phyloP scores from a whole-genome alignment of 2,797 vertebrate species.

The Carapus acus region DNA sequence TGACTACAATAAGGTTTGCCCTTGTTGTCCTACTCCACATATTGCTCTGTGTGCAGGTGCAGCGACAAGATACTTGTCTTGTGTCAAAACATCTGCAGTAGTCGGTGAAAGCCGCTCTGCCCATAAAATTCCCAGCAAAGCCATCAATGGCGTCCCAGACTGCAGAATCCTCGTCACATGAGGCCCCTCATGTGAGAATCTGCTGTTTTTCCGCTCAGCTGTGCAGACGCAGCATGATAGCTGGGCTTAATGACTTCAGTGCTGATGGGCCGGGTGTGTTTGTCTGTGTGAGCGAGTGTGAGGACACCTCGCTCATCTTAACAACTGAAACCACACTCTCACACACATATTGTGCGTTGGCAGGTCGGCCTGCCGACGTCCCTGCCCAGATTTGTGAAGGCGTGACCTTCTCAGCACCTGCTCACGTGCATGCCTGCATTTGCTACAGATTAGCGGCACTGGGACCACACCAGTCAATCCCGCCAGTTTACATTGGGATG shows the following conservation, averaged over 20 bases:
- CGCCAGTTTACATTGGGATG: too few species aligned
- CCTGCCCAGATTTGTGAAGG: too few species aligned
- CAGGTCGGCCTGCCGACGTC: slow-evolving; percentile 7
- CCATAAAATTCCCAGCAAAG: slow-evolving; percentile 39
- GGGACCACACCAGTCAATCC: neutral
- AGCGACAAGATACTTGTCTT: too few species aligned
- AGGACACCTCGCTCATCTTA: slow-evolving; percentile 4
- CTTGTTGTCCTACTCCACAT: too few species aligned
- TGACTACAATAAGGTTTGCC: too few species aligned
- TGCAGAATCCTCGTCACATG: slow-evolving; percentile 66
- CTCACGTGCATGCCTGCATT: neutral
- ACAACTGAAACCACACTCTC: neutral
- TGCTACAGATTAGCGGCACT: neutral
- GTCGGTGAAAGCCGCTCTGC: slow-evolving; percentile 42
- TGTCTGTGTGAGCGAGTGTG: too few species aligned
- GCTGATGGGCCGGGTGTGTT: slow-evolving; percentile 18
- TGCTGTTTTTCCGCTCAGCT: slow-evolving; percentile 73
- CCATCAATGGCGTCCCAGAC: slow-evolving; percentile 52
- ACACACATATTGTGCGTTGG: slow-evolving; percentile 6
- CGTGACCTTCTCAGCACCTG: too few species aligned
- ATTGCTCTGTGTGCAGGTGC: too few species aligned
- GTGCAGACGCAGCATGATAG: slow-evolving; percentile 58
- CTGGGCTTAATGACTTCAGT: slow-evolving; percentile 15
- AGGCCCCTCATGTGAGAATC: slow-evolving; percentile 76
- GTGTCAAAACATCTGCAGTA: slow-evolving; percentile 12